phyloP scores from a whole-genome alignment of 2,113 vertebrate genomes.

The Labrus mixtus region DNA sequence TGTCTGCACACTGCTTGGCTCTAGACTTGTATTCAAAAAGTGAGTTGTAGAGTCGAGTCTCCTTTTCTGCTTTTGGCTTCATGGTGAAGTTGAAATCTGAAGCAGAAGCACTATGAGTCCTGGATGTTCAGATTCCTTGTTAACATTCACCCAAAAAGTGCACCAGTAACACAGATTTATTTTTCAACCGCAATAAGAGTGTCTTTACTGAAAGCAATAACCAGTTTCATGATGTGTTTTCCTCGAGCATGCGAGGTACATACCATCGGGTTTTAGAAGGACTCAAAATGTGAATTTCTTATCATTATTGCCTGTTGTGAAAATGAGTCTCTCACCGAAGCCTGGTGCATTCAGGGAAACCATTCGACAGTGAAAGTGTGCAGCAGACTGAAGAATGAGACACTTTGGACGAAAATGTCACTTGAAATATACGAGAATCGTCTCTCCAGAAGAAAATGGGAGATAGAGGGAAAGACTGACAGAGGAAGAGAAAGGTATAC shows the following conservation, averaged over 20 bases:
- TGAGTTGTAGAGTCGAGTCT: not conserved
- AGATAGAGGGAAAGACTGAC: not conserved
- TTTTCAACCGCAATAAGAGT: conserved; percentile 43
- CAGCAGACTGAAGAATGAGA: conserved; percentile 54
- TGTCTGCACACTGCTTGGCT: not conserved
- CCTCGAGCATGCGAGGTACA: conserved; percentile 13
- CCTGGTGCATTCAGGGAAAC: conserved; percentile 62
- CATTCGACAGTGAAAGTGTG: conserved; percentile 66
- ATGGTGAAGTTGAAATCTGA: conserved; percentile 9
- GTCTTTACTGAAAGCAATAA: conserved; percentile 43
- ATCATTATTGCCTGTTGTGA: conserved; percentile 60
- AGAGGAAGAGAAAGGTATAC: conserved; percentile 1
- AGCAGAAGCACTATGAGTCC: conserved; percentile 9
- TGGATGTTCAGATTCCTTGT: conserved; percentile 12
- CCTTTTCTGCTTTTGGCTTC: not conserved
- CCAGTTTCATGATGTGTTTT: conserved; percentile 22
- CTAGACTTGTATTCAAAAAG: conserved; percentile 1
- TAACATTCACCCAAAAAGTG: conserved; percentile 27
- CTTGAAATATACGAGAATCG: conserved; percentile 31
- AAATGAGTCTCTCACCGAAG: conserved; percentile 61
- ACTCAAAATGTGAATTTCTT: conserved; percentile 49
- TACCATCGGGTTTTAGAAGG: conserved; percentile 32
- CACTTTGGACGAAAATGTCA: conserved; percentile 59
- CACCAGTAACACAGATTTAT: conserved; percentile 34
- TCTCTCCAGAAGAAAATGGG: conserved; percentile 15